These are phyloP conservation scores for Melanotus villosus DNA, from an alignment of 2,888 invertebrate species.

Conservation along the genomic window DNA sequence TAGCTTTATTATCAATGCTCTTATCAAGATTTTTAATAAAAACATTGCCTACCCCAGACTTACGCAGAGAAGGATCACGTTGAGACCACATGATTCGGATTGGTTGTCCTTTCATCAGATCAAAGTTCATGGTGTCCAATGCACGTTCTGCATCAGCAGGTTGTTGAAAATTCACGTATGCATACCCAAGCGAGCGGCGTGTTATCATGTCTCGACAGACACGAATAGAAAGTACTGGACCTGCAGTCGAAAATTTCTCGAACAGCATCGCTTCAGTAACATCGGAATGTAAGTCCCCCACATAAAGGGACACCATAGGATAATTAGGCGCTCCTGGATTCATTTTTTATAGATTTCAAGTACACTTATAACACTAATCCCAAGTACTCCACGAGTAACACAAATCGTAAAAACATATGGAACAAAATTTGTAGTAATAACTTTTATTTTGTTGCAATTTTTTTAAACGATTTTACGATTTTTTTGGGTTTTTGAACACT, in stretches of 20 bases:
- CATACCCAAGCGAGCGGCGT: constrained; percentile 97
- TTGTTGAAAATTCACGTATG: constrained; percentile 99
- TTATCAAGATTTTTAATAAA: constrained; percentile 99
- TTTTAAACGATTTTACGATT: constrained; percentile 80
- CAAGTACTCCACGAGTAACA: constrained; percentile 43
- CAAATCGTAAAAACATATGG: constrained; percentile 61
- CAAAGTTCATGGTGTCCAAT: constrained; percentile 99
- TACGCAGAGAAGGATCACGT: constrained; percentile 97
- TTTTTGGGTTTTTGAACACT: constrained; percentile 77
- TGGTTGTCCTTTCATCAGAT: constrained; percentile 95
- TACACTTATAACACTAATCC: constrained; percentile 63
- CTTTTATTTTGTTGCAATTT: constrained; percentile 74
- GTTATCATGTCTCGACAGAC: constrained; percentile 99
- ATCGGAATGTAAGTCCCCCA: constrained; percentile 98
- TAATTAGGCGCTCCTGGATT: constrained; percentile 90
- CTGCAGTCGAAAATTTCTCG: constrained; percentile 99
- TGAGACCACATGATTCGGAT: constrained; percentile 99
- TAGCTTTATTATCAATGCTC: constrained; percentile 98
- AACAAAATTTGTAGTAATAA: constrained; percentile 60
- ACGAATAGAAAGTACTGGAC: constrained; percentile 98
- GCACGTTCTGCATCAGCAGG: constrained; percentile 99
- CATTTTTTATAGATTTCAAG: constrained; percentile 68
- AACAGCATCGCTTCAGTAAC: constrained; percentile 99
- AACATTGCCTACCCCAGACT: constrained; percentile 99
- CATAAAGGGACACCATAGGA: constrained; percentile 98